Base-by-base conservation (phyloP, 2,113 vertebrate species). In the Coptodon rendalli region DNA sequence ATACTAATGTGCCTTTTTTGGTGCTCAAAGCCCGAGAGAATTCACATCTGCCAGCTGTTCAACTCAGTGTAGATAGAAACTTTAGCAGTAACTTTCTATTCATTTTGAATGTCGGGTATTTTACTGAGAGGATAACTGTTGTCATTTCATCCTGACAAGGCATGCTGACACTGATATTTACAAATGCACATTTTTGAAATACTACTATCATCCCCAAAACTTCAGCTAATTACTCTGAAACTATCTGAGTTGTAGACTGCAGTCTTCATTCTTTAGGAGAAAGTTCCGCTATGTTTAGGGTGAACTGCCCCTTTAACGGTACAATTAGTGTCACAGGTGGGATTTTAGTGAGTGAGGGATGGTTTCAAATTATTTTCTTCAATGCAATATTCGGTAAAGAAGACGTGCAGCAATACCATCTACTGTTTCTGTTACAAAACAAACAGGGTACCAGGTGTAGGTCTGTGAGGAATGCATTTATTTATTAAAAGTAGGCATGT, bases 381-480 rank as follows among this genome's bases (percentile, higher is more conserved):
- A 57, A 48, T 34, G 45, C 73, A 36, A 81, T 80, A 79, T 92
- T 80, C 53, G 63, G 68, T 81, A 89, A 87, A 48, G 14, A 54
- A n/a, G 34, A 78, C 14, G 52, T 43, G 66, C n/a, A 88, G 66
- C 53, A 16, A 90, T 78, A 81, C 31, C 22, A 86, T 92, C 88
- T 87, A 87, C 68, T 76, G 73, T 83, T 92, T 91, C 50, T 86
- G 61, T 87, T 85, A 82, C 43, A 2, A 87, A 84, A 83, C 27
- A 43, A 84, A 29, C 29, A 12, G 76, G 63, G 57, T 34, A 48
- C 80, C 87, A 90, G 84, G 85, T 89, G 84, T 82, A 89, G 13
- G 83, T 83, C 86, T 85, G 54, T 52, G n/a, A 91, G 87, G 81
- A 90, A 81, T 11, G 19, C 17, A 90, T 90, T 92, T 87, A 88